phyloP scores from a whole-genome alignment of 2,888 invertebrate genomes.

The Pristionchus mayeri region DNA sequence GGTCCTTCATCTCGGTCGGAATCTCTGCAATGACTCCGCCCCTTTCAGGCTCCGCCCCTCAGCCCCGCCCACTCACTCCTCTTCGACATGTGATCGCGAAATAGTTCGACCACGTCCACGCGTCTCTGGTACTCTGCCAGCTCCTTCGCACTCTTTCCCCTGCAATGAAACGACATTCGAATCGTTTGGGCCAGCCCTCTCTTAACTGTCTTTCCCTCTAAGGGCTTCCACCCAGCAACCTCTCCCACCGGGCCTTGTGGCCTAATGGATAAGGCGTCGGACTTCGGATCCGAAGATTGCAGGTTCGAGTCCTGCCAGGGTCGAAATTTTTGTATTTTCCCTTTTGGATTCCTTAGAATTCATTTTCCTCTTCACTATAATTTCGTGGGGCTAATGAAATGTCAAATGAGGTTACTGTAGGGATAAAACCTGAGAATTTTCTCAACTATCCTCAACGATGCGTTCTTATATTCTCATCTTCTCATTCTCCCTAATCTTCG shows the following conservation, averaged over 20 bases:
- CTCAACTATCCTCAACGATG: no score
- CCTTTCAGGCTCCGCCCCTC: not conserved
- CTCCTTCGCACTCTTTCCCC: not conserved
- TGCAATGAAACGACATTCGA: no score
- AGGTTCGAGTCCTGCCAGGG: constrained; percentile 65
- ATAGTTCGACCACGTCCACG: constrained; percentile 54
- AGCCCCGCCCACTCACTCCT: constrained; percentile 51
- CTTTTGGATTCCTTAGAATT: no score
- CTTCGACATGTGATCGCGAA: constrained; percentile 53
- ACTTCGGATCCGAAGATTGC: constrained; percentile 72
- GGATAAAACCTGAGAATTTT: no score
- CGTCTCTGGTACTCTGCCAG: constrained; percentile 54
- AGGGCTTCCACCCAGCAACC: no score
- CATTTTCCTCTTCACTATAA: not conserved
- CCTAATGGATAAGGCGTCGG: constrained; percentile 76
- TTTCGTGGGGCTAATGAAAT: no score
- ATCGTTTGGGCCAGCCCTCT: no score
- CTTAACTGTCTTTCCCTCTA: not conserved
- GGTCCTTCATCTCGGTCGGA: not conserved
- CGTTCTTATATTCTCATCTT: no score
- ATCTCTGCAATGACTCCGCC: not conserved
- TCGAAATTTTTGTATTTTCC: constrained; percentile 44
- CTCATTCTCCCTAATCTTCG: no score
- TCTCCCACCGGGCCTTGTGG: constrained; percentile 69
- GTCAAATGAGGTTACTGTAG: no score